Percentiles rank a stretch among this genome's conserved stretches.
Evolutionary conservation across 2,113 vertebrate species (phyloP).

Genomic region (Ictalurus furcatus): DNA sequence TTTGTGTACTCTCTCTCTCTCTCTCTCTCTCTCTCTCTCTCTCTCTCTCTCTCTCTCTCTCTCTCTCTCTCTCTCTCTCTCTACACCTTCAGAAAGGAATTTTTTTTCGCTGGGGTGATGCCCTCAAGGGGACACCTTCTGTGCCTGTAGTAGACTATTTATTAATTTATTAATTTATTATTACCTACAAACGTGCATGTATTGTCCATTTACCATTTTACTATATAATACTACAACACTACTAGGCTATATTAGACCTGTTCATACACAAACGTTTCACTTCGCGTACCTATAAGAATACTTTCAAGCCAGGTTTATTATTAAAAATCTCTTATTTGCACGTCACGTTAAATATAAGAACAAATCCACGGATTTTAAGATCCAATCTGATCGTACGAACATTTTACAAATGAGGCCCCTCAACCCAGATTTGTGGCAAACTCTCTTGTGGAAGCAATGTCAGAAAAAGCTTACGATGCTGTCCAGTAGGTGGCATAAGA

Average conservation of each 20-base stretch:
- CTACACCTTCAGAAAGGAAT: too few relatives aligned
- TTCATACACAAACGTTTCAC: background rate
- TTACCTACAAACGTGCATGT: background rate
- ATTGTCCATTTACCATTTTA: background rate
- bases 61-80: background rate
- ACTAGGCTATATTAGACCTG: background rate
- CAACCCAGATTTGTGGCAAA: background rate
- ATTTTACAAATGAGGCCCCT: background rate
- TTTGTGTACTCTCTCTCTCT: background rate
- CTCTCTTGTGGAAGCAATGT: background rate
- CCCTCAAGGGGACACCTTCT: background rate
- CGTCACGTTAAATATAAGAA: background rate
- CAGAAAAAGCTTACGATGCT: background rate
- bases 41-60: background rate
- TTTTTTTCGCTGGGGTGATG: too few relatives aligned
- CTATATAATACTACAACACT: background rate
- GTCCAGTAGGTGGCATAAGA: conserved; percentile 53
- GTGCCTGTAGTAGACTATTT: background rate
- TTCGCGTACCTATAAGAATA: background rate
- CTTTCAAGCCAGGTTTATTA: background rate
- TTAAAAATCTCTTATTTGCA: background rate
- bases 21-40: background rate
- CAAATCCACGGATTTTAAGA: background rate
- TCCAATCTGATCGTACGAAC: background rate
- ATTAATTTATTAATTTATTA: background rate